These are phyloP conservation scores for Lacanobia oleracea DNA, from an alignment of 2,888 invertebrate species.

Conservation along the genomic window DNA sequence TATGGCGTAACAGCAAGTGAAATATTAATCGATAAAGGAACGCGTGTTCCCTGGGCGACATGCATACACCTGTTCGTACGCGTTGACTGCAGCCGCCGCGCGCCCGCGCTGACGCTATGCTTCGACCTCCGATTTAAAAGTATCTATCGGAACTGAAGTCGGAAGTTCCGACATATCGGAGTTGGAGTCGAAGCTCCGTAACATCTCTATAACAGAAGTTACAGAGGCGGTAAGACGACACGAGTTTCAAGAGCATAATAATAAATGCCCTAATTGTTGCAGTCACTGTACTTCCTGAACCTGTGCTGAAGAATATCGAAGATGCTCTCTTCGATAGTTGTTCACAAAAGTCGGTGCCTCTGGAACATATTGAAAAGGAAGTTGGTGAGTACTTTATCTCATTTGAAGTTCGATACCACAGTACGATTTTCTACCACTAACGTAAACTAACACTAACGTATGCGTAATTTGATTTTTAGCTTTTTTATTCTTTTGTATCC, in stretches of 20 bases:
- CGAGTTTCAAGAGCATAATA: not conserved
- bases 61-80: too few species aligned
- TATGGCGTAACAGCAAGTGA: too few species aligned
- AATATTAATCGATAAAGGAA: too few species aligned
- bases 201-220: too few species aligned
- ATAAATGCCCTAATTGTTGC: not conserved
- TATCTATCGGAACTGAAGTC: too few species aligned
- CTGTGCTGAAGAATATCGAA: constrained; percentile 77
- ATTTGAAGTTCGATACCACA: not conserved
- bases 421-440: not conserved
- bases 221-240: not conserved
- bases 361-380: constrained; percentile 83
- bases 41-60: too few species aligned
- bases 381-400: constrained; percentile 74
- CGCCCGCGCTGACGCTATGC: too few species aligned
- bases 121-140: too few species aligned
- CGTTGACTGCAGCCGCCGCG: too few species aligned
- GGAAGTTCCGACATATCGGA: too few species aligned
- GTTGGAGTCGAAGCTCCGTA: too few species aligned
- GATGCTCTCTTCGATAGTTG: constrained; percentile 73
- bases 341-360: constrained; percentile 80
- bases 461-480: not conserved
- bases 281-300: constrained; percentile 53
- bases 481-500: not conserved
- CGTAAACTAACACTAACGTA: too few species aligned